phyloP scores from a whole-genome alignment of 2,888 invertebrate genomes.

The Pilophorus perplexus region DNA sequence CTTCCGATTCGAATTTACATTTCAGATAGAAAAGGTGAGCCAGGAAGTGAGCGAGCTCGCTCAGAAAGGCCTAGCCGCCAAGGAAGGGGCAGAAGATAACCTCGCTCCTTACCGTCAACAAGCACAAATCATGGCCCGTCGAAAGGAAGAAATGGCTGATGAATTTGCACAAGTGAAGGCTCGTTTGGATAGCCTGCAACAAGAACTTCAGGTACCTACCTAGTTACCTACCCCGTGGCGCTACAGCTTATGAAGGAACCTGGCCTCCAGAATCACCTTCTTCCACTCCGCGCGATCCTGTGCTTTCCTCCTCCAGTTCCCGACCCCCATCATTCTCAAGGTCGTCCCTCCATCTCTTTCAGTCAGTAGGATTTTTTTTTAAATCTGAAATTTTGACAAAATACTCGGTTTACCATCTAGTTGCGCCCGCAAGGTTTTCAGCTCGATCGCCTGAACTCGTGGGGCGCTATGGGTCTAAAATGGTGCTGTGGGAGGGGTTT shows the following conservation, averaged over 20 bases:
- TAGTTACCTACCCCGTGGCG: not conserved
- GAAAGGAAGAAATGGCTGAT: constrained; percentile 72
- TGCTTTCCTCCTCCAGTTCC: constrained; percentile 1
- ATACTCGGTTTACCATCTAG: no score
- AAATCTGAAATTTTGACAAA: no score
- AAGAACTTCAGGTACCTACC: constrained; percentile 58
- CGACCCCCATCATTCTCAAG: no score
- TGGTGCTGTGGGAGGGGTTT: no score
- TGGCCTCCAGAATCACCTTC: not conserved
- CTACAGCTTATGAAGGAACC: not conserved
- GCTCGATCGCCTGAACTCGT: no score
- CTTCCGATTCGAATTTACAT: not conserved
- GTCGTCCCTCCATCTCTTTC: not conserved
- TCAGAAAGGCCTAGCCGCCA: constrained; percentile 65
- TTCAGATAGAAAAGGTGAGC: constrained; percentile 55
- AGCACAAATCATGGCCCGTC: constrained; percentile 73
- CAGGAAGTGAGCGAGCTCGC: constrained; percentile 68
- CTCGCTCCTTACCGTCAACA: constrained; percentile 82
- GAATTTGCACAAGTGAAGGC: constrained; percentile 66
- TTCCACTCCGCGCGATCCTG: not conserved
- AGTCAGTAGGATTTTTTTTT: no score
- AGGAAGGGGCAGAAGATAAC: constrained; percentile 63
- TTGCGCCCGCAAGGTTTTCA: no score
- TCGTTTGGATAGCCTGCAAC: constrained; percentile 61
- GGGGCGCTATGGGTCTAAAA: no score